Percentiles rank a stretch among this genome's conserved stretches.
Conservation (phyloP, 23 tunicate species). For the Ciona savignyi region DNA sequence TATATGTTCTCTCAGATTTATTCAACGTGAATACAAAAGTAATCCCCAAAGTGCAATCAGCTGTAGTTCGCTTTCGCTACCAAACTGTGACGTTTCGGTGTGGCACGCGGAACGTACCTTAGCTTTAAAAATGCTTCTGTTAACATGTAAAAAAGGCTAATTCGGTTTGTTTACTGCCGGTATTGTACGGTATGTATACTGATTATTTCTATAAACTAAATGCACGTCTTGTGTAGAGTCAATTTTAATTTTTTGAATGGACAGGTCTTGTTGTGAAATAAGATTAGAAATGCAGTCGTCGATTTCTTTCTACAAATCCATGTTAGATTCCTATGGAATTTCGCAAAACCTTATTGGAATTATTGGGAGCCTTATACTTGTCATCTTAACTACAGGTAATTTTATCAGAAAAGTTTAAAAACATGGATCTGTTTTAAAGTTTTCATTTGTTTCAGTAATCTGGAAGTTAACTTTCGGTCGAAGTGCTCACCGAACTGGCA, state of each 20-base stretch:
- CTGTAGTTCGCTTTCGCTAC: no score
- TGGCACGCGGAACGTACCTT: no score
- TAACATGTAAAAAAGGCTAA: no score
- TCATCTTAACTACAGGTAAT: conserved; percentile 27
- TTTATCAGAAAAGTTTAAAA: neutral
- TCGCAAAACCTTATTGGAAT: conserved; percentile 1
- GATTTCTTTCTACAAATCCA: conserved; percentile 13
- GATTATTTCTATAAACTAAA: no score
- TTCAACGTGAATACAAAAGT: no score
- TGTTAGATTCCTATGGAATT: conserved; percentile 13
- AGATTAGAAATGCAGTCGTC: conserved; percentile 37
- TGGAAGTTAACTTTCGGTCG: conserved; percentile 41
- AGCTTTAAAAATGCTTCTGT: no score
- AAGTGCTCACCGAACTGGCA: conserved; percentile 22
- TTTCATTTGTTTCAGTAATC: conserved; percentile 39
- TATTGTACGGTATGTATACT: no score
- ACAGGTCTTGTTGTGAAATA: conserved; percentile 36
- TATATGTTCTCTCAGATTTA: no score
- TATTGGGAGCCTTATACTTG: conserved; percentile 8
- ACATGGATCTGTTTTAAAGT: neutral
- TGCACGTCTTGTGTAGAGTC: no score
- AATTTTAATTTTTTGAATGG: neutral
- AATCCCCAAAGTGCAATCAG: no score
- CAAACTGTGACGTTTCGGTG: no score
- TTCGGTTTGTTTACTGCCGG: no score